Base-by-base conservation (phyloP, 2,888 invertebrate species). In the Drosophila nr. medialis region DNA sequence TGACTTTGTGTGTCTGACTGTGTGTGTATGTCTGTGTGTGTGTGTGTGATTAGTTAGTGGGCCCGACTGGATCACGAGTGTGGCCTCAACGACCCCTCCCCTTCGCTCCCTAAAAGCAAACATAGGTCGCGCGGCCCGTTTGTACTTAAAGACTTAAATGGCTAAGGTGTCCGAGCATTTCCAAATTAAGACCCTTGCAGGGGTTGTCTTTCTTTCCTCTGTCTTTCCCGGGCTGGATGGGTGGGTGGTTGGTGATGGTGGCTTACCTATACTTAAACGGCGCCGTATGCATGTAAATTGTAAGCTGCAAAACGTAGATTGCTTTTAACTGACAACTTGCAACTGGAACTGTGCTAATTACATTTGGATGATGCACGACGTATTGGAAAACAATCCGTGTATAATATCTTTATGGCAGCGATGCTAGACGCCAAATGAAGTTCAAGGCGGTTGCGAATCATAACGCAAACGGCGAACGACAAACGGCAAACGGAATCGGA, bases 221-320 rank as follows among this genome's bases (percentile, higher is more conserved):
- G 18, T 13, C 11, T n/a, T 55, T 29, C 5, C 21, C 15, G 21
- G 8, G 4, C 45, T 24, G 15, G 45, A 15, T 8, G 7, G 21
- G 4, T 40, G 40, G 40, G 4, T 40, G 40, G 40, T n/a, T 8
- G 8, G 40, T 24, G 7, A 21, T 7, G 21, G 7, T 45, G 49
- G 81, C 89, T 77, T 86, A 86, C 85, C 70, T 86, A 86, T 80
- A 79, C 70, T 73, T 81, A 49, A 86, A 86, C 60, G 85, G 86
- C 69, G 81, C 67, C 70, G 77, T 86, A 80, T 80, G 81, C 89
- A 86, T 86, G 77, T 21, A 21, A 51, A 36, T 32, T 29, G n/a
- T 56, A n/a, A 54, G 29, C 42, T 24, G 38, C 27, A 15, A 42
- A n/a, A 21, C 40, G 38, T 40, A 38, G 38, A 30, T n/a, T 55